Percentiles rank a stretch among this genome's conserved stretches.
phyloP scores from a whole-genome alignment of 2,888 invertebrate genomes.

The Chamaedrilus cognettii region DNA sequence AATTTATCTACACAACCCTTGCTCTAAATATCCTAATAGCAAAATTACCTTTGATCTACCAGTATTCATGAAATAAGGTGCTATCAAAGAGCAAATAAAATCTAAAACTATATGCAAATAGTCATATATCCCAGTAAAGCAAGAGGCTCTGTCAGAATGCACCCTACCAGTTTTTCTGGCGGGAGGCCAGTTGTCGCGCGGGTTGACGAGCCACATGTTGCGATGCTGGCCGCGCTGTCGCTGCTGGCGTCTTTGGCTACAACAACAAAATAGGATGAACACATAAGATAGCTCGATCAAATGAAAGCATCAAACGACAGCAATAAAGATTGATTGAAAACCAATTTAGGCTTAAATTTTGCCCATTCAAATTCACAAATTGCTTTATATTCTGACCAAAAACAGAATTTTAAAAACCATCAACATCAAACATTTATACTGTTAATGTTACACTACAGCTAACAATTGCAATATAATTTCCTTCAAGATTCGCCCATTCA shows the following conservation, averaged over 20 bases:
- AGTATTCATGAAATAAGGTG: too few relatives aligned
- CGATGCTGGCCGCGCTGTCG: not conserved
- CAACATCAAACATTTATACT: too few relatives aligned
- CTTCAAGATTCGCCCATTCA: not conserved
- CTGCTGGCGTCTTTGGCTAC: not conserved
- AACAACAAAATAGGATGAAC: not conserved
- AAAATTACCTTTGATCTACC: too few relatives aligned
- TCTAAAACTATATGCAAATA: conserved; percentile 15
- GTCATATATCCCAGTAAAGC: not conserved
- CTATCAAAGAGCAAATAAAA: conserved; percentile 7
- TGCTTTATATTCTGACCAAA: not conserved
- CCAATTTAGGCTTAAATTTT: too few relatives aligned
- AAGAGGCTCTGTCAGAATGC: not conserved
- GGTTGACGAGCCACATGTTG: not conserved
- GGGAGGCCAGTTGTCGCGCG: not conserved
- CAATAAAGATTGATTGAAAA: too few relatives aligned
- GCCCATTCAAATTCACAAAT: conserved; percentile 5
- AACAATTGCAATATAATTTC: too few relatives aligned
- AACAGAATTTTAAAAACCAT: too few relatives aligned
- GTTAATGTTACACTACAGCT: too few relatives aligned
- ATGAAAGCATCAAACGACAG: too few relatives aligned
- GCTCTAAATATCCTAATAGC: too few relatives aligned
- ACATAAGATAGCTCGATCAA: too few relatives aligned
- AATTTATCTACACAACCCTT: not conserved
- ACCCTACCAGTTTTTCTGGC: conserved; percentile 1